Base-by-base conservation (phyloP, 1,140 invertebrate genomes). In the Limonius californicus region DNA sequence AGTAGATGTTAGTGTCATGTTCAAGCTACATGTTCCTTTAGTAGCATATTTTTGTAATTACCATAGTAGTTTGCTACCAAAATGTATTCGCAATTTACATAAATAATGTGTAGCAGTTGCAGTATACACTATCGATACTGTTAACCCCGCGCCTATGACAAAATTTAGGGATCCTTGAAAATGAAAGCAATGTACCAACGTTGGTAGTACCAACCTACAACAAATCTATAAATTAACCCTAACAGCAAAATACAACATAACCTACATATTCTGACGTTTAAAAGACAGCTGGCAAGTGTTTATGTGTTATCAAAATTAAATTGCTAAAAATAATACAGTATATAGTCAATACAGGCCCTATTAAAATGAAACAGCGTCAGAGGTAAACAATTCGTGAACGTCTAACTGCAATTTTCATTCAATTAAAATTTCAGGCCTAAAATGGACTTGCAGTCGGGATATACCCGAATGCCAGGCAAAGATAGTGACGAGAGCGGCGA, bases 401-500 rank as follows among this genome's bases (percentile, higher is more conserved):
- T 27, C 9, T 27, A 9, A 4, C 3, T 27, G 9, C 23, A 9
- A 4, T 39, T 39, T 12, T 39, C 7, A 14, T 39, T 39, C 35
- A 39, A 2, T 11, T 12, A 39, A 39, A 39, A 2, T 50, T 50
- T 50, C 14, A 50, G 45, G n/a, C 6, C 45, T 6, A 50, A 19
- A 18, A 50, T 50, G n/a, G 1, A 39, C 2, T 16, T 21, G 19
- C 53, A 61, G 9, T 4, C 32, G 21, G 53, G 43, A 30, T 62
- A 57, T 57, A 62, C n/a, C n/a, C 42, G 19, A 35, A 45, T 62
- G 30, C 9, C 20, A 20, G 35, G 20, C 3, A 57, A 62, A 53
- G 39, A 53, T 23, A 70, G 65, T 61, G 62, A 59, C 61, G 67
- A 70, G 56, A 64, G 57, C 56, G 73, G 68, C 19, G 75, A 77